These are phyloP conservation scores for Chloroclysta siterata DNA, from an alignment of 2,888 invertebrate species.

Conservation along the genomic window DNA sequence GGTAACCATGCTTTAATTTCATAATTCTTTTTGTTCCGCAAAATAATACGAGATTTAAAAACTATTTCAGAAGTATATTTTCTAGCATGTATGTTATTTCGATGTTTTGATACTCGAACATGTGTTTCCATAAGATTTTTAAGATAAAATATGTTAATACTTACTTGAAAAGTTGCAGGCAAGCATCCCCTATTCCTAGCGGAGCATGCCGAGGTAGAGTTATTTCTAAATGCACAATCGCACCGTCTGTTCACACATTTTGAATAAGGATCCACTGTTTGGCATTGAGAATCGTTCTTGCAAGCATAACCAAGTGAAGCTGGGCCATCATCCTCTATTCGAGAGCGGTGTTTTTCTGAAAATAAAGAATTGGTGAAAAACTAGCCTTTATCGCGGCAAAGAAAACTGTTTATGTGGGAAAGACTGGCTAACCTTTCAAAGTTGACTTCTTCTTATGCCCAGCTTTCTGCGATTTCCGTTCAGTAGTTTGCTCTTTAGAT, in stretches of 20 bases:
- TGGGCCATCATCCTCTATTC: conserved; percentile 74
- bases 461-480: conserved; percentile 66
- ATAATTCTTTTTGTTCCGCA: neutral
- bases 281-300: conserved; percentile 90
- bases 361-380: conserved; percentile 26
- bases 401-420: neutral
- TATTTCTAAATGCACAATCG: conserved; percentile 88
- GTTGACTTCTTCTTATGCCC: conserved; percentile 79
- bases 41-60: neutral
- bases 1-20: too few relatives aligned
- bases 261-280: conserved; percentile 91
- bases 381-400: neutral
- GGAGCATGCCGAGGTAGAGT: conserved; percentile 87
- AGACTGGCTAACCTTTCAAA: conserved; percentile 65
- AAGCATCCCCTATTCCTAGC: conserved; percentile 91
- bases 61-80: too few relatives aligned
- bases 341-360: conserved; percentile 75
- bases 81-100: too few relatives aligned
- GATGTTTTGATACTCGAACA: too few relatives aligned
- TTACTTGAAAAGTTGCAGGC: conserved; percentile 93
- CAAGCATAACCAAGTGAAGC: conserved; percentile 92
- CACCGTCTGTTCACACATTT: conserved; percentile 90
- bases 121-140: neutral
- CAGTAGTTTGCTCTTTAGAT: conserved; percentile 59
- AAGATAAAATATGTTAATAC: conserved; percentile 25